Conservation (phyloP, 2,888 invertebrate genomes). For the Leptodirus hochenwartii region DNA sequence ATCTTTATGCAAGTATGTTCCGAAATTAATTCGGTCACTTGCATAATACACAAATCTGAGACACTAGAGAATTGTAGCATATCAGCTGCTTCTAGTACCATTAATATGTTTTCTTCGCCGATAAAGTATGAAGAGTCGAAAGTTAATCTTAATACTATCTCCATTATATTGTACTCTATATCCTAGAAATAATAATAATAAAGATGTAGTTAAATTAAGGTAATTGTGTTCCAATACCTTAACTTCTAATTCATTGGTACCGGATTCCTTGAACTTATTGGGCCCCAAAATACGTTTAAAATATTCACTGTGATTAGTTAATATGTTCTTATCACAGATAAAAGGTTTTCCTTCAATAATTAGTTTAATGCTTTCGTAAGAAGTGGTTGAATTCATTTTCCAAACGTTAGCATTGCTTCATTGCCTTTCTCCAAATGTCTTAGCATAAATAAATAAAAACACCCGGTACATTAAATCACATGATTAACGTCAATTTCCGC, state of each 20-base stretch:
- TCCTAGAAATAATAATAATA: slow-evolving; percentile 19
- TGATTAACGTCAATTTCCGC: no score
- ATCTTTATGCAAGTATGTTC: slow-evolving; percentile 21
- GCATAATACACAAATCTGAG: slow-evolving; percentile 17
- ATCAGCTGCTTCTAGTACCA: slow-evolving; percentile 23
- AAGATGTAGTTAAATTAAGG: slow-evolving; percentile 2
- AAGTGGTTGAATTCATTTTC: slow-evolving; percentile 5
- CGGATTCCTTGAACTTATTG: slow-evolving; percentile 21
- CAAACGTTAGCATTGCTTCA: no score
- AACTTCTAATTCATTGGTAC: slow-evolving; percentile 18
- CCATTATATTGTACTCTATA: slow-evolving; percentile 23
- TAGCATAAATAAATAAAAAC: no score
- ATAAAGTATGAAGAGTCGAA: slow-evolving; percentile 17
- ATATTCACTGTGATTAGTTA: slow-evolving; percentile 26
- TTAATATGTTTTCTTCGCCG: slow-evolving; percentile 18
- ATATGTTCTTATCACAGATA: slow-evolving; percentile 18
- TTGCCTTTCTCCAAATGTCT: no score
- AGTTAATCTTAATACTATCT: slow-evolving; percentile 21
- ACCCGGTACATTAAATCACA: no score
- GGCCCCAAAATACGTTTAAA: slow-evolving; percentile 30
- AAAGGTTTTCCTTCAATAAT: slow-evolving; percentile 16
- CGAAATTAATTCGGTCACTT: slow-evolving; percentile 15
- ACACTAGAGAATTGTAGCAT: slow-evolving; percentile 26
- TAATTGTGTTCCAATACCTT: not conserved
- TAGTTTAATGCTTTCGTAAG: slow-evolving; percentile 15